Evolutionary conservation across 1,140 invertebrate genomes (phyloP).

Genomic region (Sinonovacula constricta): DNA sequence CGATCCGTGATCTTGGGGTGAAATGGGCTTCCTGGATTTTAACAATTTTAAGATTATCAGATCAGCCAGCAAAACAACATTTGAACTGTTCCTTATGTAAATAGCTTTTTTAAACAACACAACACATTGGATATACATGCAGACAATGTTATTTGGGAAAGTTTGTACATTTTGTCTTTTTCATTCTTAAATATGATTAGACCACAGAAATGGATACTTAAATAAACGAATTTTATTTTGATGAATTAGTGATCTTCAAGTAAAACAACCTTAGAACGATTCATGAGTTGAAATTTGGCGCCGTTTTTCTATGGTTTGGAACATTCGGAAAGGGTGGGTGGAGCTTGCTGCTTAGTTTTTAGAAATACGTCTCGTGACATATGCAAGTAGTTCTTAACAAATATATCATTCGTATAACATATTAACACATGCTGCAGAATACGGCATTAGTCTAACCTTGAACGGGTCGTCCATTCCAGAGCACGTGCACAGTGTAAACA

Average conservation of each 20-base stretch:
- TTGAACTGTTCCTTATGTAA: neutral
- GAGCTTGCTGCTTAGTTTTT: too few relatives aligned
- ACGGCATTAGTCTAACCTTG: too few relatives aligned
- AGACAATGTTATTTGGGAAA: neutral
- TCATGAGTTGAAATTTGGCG: too few relatives aligned
- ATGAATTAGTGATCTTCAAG: conserved; percentile 81
- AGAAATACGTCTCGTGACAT: too few relatives aligned
- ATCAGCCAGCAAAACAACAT: neutral
- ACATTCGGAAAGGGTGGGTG: too few relatives aligned
- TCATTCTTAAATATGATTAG: neutral
- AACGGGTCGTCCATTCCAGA: conserved; percentile 61
- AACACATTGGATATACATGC: neutral
- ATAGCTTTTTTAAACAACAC: neutral
- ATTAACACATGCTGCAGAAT: too few relatives aligned
- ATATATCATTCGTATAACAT: too few relatives aligned
- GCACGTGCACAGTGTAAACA: conserved; percentile 60
- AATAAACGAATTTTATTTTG: too few relatives aligned
- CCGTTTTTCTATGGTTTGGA: too few relatives aligned
- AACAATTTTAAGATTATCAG: neutral
- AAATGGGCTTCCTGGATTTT: conserved; percentile 83
- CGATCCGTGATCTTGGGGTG: conserved; percentile 85
- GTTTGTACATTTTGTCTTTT: neutral
- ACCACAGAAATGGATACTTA: neutral
- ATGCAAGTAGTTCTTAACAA: too few relatives aligned
- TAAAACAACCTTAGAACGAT: conserved; percentile 82